Base-by-base conservation (phyloP, 2,888 invertebrate species). In the Parthenolecanium corni region DNA sequence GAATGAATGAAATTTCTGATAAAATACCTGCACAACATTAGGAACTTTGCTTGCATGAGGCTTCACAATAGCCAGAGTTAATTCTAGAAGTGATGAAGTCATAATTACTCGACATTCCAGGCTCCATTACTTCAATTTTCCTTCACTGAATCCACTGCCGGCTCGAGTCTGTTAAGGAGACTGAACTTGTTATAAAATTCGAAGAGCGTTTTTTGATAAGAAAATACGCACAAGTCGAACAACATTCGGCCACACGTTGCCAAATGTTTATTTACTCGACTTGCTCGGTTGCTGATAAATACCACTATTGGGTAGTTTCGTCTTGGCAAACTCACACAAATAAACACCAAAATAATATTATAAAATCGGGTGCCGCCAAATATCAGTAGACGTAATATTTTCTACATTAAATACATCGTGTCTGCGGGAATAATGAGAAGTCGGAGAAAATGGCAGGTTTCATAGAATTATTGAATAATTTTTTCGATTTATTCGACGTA, bases 1-100 rank as follows among this genome's bases (percentile, higher is more conserved):
- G 16, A 24, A 53, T 42, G 2, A 44, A 2, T 23, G 36, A 4
- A 23, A 36, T 2, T 20, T 31, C 1, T 20, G 18, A 2, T 20
- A 21, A 52, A 64, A 69, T 72, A 78, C 78, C 72, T 81, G 76
- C 14, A 86, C 72, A 3, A 83, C 84, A 66, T 83, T 77, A 1
- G 87, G 87, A 72, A 88, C 84, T 71, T 85, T 84, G 1, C 87
- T 78, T 40, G 87, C 79, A 71, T 92, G 90, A 4, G 93, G 93
- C 72, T 93, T 93, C 65, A 93, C 78, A 67, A 93, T 82, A 3
- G 90, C 91, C 68, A 93, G 76, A 21, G 93, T 91, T 69, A 92
- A 75, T 75, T 91, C 66, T 46, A 69, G 44, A 49, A 23, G 31
- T 36, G 64, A 51, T 44, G 65, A 62, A 42, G 65, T 64, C 66